Evolutionary conservation across 2,888 invertebrate genomes (phyloP), one percentile per base, ranked within the genome.

Genomic region (Vannuccia rotundouncinata): DNA sequence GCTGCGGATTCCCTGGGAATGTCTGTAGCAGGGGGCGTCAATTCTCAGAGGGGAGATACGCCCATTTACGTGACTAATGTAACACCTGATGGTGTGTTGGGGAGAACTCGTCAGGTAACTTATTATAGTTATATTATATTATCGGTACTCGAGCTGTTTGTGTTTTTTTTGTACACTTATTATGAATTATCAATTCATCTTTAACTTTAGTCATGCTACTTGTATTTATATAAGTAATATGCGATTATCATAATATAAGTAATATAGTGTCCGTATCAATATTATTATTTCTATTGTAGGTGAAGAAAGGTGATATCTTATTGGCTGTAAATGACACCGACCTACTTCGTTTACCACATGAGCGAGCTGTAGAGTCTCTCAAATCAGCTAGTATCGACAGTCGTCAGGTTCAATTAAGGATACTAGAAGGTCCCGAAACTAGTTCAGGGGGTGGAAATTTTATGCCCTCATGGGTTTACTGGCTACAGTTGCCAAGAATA

Each of bases 61-160:
- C 89, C 89, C 28, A 87, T 89, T 66, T 89, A 89, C 84, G 86
- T 89, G 78, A 88, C 89, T 29, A 89, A 89, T 82, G 87, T 89
- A 77, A 88, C 88, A 82, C 85, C 86, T 17, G 85, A 86, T 25
- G 89, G 89, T 25, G 45, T 81, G 66, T 59, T 60, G 59, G 2
- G 30, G 27, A n/a, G 30, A 59, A 74, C 79, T n/a, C 80, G 31
- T 1, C 79, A 30, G 29, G 31, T 80, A 1, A 22, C 77, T 45
- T 45, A 5, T 45, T 17, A n/a, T n/a, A n/a, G n/a, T n/a, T n/a
- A n/a, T n/a, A n/a, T n/a, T n/a, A n/a, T n/a, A n/a, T n/a, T n/a
- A n/a, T n/a, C n/a, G n/a, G n/a, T n/a, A n/a, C n/a, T n/a, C n/a
- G n/a, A n/a, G n/a, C n/a, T n/a, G n/a, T n/a, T n/a, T n/a, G n/a